Percentiles rank a stretch among this genome's conserved stretches.
phyloP scores from a whole-genome alignment of 2,888 invertebrate species.

The Alloscopus bannaensis region DNA sequence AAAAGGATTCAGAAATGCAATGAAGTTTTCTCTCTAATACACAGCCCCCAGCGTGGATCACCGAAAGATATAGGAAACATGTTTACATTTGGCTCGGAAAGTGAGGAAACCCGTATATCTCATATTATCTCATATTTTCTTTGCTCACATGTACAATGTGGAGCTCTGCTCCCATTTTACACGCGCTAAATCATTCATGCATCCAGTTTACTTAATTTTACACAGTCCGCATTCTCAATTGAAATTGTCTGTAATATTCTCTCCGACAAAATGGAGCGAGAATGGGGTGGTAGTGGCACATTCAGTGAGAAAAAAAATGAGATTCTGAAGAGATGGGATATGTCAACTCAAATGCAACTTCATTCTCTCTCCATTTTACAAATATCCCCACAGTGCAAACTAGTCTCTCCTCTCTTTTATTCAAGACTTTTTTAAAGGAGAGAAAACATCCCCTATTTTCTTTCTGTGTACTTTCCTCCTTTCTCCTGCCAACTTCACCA shows the following conservation, averaged over 20 bases:
- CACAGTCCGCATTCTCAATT: constrained; percentile 37
- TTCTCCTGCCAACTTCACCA: constrained; percentile 41
- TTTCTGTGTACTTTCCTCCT: constrained; percentile 15
- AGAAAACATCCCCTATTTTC: constrained; percentile 27
- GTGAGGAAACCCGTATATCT: too few relatives aligned
- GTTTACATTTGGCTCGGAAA: too few relatives aligned
- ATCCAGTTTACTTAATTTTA: constrained; percentile 48
- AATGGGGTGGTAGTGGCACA: constrained; percentile 37
- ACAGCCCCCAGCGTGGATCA: too few relatives aligned
- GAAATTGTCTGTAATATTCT: constrained; percentile 48
- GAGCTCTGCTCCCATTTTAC: too few relatives aligned
- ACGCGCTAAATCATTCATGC: constrained; percentile 40
- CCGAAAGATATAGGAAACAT: too few relatives aligned
- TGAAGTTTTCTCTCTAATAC: too few relatives aligned
- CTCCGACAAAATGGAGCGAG: constrained; percentile 48
- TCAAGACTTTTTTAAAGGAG: background rate
- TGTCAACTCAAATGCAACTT: constrained; percentile 36
- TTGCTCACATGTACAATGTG: too few relatives aligned
- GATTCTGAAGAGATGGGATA: constrained; percentile 44
- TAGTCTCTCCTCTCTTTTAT: constrained; percentile 3
- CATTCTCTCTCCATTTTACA: constrained; percentile 7
- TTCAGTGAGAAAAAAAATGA: constrained; percentile 13
- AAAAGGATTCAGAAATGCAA: too few relatives aligned
- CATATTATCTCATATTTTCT: too few relatives aligned
- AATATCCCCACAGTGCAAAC: constrained; percentile 25